Evolutionary conservation across 1,140 invertebrate species (phyloP), one percentile per base, ranked within the genome.

Genomic region (Drosophila burlai): DNA sequence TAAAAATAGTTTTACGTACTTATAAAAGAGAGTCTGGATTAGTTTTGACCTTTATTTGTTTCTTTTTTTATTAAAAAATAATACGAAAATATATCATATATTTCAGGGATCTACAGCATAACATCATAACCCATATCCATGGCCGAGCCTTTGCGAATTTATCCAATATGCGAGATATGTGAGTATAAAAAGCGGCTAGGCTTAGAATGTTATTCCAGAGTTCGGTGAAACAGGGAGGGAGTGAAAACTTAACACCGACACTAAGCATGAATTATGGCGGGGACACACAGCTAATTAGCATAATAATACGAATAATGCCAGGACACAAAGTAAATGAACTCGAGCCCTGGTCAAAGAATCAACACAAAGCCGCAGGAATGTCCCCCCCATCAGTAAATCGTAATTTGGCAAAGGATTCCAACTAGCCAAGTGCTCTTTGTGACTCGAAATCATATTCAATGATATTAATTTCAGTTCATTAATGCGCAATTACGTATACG

Each of bases 101-200:
- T 26, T 49, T 40, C 47, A 91, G 94, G 74, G 82, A 92, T 86
- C 68, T 93, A 36, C 91, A 79, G 86, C 91, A 73, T 58, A 93
- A 91, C 76, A 81, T 71, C 49, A 93, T 91, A 47, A 92, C 69
- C 10, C 79, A 92, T 40, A 90, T 94, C 38, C 91, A 93, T 68
- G 68, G 68, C 38, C 76, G 80, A 55, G 93, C 93, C 47, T 92
- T 92, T 86, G 72, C 71, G 16, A 91, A 89, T 61, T 65, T 92
- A 16, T 49, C 58, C 21, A 82, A 75, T 47, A 73, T 92, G 38
- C 62, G 79, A 55, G 90, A 94, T 78, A 84, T 93, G 93, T 93
- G 69, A 93, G 93, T 93, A 91, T 58, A 18, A 26, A 9, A 24
- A 11, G 18, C n/a, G n/a, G 16, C 1, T n/a, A 15, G 52, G 26